Evolutionary conservation across 1,140 invertebrate species (phyloP).

Genomic region (Drosophila jambulina): DNA sequence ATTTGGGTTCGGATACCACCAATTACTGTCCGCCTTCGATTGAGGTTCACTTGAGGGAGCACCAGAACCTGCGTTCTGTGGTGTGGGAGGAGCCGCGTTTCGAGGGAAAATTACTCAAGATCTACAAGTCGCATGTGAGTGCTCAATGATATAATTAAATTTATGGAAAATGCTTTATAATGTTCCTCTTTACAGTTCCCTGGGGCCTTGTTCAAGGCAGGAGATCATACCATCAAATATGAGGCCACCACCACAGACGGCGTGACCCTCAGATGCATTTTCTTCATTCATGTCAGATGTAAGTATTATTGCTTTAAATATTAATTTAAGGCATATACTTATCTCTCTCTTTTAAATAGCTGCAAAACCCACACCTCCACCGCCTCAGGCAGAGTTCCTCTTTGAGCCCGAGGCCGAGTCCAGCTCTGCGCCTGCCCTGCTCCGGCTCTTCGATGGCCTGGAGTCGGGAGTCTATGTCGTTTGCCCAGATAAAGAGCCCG

Average conservation of each 20-base stretch:
- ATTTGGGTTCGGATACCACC: slow-evolving; percentile 49
- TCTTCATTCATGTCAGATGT: slow-evolving; percentile 88
- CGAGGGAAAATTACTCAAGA: slow-evolving; percentile 86
- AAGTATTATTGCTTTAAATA: not conserved
- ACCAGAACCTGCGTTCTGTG: slow-evolving; percentile 87
- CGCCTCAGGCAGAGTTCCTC: slow-evolving; percentile 1
- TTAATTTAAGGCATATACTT: too few species aligned
- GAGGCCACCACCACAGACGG: slow-evolving; percentile 88
- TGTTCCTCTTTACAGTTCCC: slow-evolving; percentile 85
- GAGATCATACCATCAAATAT: slow-evolving; percentile 88
- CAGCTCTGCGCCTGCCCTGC: slow-evolving; percentile 19
- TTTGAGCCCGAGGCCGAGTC: slow-evolving; percentile 25
- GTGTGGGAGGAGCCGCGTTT: slow-evolving; percentile 90
- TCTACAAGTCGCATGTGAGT: slow-evolving; percentile 89
- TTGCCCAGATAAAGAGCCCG: slow-evolving; percentile 68
- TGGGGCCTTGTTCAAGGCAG: slow-evolving; percentile 87
- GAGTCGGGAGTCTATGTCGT: slow-evolving; percentile 67
- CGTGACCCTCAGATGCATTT: slow-evolving; percentile 88
- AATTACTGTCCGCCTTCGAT: slow-evolving; percentile 88
- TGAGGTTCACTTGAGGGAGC: slow-evolving; percentile 86
- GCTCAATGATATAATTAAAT: not conserved
- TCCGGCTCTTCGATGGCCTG: slow-evolving; percentile 50
- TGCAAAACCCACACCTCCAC: slow-evolving; percentile 21
- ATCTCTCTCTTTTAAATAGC: slow-evolving; percentile 7
- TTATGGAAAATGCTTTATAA: not conserved